Evolutionary conservation across 2,888 invertebrate species (phyloP), one percentile per base, ranked within the genome.

Genomic region (Sycophila texana): DNA sequence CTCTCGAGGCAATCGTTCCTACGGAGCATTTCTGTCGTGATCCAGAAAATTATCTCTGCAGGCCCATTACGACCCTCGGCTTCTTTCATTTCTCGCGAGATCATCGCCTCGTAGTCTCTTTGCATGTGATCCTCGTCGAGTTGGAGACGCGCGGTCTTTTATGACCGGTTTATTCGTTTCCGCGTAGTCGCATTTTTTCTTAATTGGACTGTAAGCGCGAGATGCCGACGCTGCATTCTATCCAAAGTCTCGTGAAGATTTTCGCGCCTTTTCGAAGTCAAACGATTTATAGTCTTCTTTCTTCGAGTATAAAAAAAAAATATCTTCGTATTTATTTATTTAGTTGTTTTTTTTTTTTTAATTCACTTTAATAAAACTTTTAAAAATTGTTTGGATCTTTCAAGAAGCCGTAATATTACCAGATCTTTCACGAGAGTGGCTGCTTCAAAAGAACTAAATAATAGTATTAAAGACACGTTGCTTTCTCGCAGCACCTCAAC

Each of bases 11-110:
- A 75, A 71, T 74, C 65, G 68, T 22, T 60, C 1, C 39, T 39
- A 39, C 10, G 10, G 82, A 76, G 79, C 81, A 82, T 83, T 83
- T 5, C 84, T 84, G 79, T 81, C 84, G 84, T 84, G 85, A 86
- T 84, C 83, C 81, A 79, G 81, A 84, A 83, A 85, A 86, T 85
- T 85, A 86, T 84, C 83, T 82, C 79, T 13, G 70, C 70, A 68
- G 80, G 80, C 79, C 49, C 39, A 22, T 20, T 58, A 60, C 60
- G 20, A 4, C 20, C 18, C 26, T 53, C 22, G 14, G 26, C 57
- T 55, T 5, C 26, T 30, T 39, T 39, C 10, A 39, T 39, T 39
- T 7, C 10, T 39, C 10, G 39, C 39, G 39, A 39, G 39, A 39
- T 39, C 39, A 10, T 39, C 39, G 39, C 10, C 10, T 10, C 39